phyloP scores from a whole-genome alignment of 2,888 invertebrate species.

The Dynastes maya region DNA sequence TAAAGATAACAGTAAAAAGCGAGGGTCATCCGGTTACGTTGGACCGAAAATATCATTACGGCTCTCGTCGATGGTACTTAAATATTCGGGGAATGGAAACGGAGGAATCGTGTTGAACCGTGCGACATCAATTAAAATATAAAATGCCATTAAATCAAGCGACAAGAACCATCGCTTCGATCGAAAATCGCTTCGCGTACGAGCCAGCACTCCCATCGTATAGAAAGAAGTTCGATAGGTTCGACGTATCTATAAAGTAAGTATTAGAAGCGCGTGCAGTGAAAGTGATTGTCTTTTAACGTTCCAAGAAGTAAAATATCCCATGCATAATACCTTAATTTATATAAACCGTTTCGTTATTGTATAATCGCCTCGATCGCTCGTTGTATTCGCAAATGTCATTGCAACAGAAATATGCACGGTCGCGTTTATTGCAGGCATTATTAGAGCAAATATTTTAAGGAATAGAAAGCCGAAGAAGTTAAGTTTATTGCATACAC shows the following conservation, averaged over 20 bases:
- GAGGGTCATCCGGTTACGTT: background rate
- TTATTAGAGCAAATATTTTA: conserved; percentile 4
- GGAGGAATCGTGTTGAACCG: conserved; percentile 10
- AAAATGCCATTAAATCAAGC: conserved; percentile 25
- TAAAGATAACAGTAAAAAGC: background rate
- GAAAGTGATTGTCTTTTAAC: conserved; percentile 40
- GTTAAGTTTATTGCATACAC: background rate
- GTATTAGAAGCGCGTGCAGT: conserved; percentile 17
- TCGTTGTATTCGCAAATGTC: background rate
- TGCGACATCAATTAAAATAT: conserved; percentile 25
- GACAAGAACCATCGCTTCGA: conserved; percentile 1
- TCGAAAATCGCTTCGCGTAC: background rate
- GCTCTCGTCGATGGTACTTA: conserved; percentile 5
- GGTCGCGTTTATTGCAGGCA: background rate
- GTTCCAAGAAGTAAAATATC: conserved; percentile 21
- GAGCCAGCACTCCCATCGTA: background rate
- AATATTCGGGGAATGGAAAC: conserved; percentile 4
- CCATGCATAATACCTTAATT: conserved; percentile 29
- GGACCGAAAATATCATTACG: conserved; percentile 9
- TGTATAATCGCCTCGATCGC: conserved; percentile 16
- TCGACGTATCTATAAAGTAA: too few relatives aligned
- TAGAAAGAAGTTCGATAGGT: too few relatives aligned
- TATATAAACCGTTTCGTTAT: conserved; percentile 28
- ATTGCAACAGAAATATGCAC: conserved; percentile 15
- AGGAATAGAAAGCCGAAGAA: conserved; percentile 8